phyloP scores from a whole-genome alignment of 2,888 invertebrate genomes.

The Callyntrura guangdongensis region DNA sequence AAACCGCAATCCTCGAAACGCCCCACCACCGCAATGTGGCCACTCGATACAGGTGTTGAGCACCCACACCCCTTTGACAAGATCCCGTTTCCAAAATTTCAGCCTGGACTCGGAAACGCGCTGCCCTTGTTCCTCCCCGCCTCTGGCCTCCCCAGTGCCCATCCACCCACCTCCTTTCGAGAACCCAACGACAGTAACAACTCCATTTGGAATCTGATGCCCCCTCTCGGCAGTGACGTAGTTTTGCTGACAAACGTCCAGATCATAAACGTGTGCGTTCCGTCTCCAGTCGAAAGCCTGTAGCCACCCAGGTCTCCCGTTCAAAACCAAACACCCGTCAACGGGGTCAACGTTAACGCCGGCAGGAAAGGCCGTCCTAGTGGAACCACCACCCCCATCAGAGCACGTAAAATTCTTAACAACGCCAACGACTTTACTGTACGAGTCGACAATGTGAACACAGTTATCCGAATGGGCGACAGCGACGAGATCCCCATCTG shows the following conservation, averaged over 20 bases:
- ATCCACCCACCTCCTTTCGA: slow-evolving; percentile 90
- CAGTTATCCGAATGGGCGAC: slow-evolving; percentile 91
- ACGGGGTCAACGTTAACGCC: slow-evolving; percentile 89
- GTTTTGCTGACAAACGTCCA: slow-evolving; percentile 91
- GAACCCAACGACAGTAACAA: slow-evolving; percentile 90
- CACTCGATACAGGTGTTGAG: slow-evolving; percentile 91
- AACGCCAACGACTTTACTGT: slow-evolving; percentile 87
- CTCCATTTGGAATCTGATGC: slow-evolving; percentile 88
- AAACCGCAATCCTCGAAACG: slow-evolving; percentile 89
- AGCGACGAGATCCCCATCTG: slow-evolving; percentile 89
- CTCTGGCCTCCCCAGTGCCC: slow-evolving; percentile 88
- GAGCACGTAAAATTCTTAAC: slow-evolving; percentile 91
- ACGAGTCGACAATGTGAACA: slow-evolving; percentile 86
- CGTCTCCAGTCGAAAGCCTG: slow-evolving; percentile 91
- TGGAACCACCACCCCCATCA: slow-evolving; percentile 86
- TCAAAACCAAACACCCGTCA: slow-evolving; percentile 89
- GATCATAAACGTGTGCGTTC: slow-evolving; percentile 90
- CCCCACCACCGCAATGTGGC: slow-evolving; percentile 90
- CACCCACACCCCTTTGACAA: slow-evolving; percentile 88
- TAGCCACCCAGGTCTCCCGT: slow-evolving; percentile 91
- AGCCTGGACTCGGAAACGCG: slow-evolving; percentile 89
- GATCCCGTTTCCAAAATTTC: slow-evolving; percentile 91
- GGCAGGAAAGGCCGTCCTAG: slow-evolving; percentile 84
- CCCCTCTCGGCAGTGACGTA: slow-evolving; percentile 89
- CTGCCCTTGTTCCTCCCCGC: slow-evolving; percentile 87